Evolutionary conservation across 2,113 vertebrate species (phyloP).

Genomic region (Rostratula benghalensis): DNA sequence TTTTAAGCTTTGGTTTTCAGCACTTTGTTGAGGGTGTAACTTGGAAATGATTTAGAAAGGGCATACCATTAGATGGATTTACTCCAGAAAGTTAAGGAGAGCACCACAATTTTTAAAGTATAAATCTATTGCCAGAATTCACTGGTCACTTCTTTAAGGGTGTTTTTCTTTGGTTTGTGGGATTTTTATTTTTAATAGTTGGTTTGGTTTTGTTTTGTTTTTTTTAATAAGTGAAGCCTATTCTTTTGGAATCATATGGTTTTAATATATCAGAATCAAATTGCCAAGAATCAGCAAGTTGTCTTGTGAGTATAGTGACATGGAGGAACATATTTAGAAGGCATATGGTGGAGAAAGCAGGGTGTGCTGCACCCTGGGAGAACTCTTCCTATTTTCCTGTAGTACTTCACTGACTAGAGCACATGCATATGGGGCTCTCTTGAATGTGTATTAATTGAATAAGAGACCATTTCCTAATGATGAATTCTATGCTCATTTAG

Average conservation of each 20-base stretch:
- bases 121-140: neutral
- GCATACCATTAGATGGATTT: neutral
- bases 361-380: constrained; percentile 27
- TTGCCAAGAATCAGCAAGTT: constrained; percentile 12
- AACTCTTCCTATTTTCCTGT: constrained; percentile 51
- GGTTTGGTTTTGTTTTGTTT: neutral
- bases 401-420: constrained; percentile 6
- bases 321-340: constrained; percentile 56
- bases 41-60: neutral
- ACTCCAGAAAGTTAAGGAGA: neutral
- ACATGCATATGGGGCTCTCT: constrained; percentile 24
- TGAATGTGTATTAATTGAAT: constrained; percentile 47
- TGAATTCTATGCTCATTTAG: constrained; percentile 44
- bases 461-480: constrained; percentile 41
- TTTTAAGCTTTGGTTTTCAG: neutral
- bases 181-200: neutral
- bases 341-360: constrained; percentile 56
- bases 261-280: neutral
- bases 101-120: neutral
- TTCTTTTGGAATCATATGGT: neutral
- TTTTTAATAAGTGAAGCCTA: neutral
- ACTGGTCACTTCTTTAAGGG: neutral
- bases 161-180: neutral
- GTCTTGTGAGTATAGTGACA: neutral
- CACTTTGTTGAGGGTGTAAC: neutral